Conservation (phyloP, 2,797 vertebrate genomes). For the Myotis myotis region DNA sequence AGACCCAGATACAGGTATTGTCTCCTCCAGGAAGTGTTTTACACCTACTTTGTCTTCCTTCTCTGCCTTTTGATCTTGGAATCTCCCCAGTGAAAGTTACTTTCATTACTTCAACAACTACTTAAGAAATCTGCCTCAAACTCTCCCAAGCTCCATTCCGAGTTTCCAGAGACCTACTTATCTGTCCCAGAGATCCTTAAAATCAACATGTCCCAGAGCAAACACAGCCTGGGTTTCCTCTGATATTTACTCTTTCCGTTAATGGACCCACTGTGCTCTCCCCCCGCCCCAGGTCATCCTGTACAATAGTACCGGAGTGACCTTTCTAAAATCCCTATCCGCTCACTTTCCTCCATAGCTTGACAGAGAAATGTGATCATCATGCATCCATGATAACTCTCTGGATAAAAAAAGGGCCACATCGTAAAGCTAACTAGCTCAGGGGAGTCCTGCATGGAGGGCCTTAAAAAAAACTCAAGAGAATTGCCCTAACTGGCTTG, state of each 20-base stretch:
- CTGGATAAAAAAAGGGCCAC: neutral
- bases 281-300: neutral
- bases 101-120: neutral
- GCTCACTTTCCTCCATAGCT: neutral
- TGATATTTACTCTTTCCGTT: neutral
- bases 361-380: neutral
- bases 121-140: neutral
- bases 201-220: neutral
- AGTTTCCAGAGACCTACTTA: neutral
- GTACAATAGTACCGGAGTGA: neutral
- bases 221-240: neutral
- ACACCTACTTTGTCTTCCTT: neutral
- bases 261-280: too few species aligned
- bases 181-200: neutral
- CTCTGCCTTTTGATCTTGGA: neutral
- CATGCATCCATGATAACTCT: neutral
- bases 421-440: neutral
- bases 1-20: too few species aligned
- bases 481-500: too few species aligned
- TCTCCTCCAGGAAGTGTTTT: neutral
- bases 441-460: neutral
- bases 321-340: neutral
- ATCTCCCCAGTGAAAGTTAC: neutral
- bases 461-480: neutral
- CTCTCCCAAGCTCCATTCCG: neutral